phyloP scores from a whole-genome alignment of 2,888 invertebrate species.

The Nesidiocoris tenuis region DNA sequence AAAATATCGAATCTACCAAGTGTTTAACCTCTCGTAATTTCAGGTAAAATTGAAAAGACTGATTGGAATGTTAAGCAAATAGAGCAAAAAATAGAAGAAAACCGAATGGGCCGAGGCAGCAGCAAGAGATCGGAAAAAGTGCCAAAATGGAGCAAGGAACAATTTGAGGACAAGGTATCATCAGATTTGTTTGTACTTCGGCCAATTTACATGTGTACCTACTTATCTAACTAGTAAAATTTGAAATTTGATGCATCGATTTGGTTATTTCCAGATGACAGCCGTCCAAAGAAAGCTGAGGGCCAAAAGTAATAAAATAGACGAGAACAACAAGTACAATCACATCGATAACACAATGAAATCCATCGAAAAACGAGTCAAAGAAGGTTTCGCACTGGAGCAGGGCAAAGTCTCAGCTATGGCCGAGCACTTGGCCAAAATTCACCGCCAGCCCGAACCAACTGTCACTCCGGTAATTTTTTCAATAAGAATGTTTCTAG shows the following conservation, averaged over 20 bases:
- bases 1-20: constrained; percentile 1
- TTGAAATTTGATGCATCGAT: constrained; percentile 6
- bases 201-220: not conserved
- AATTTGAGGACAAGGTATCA: constrained; percentile 58
- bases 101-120: constrained; percentile 65
- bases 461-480: constrained; percentile 50
- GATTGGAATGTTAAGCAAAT: constrained; percentile 92
- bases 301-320: constrained; percentile 58
- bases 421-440: constrained; percentile 72
- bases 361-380: constrained; percentile 69
- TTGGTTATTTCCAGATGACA: constrained; percentile 58
- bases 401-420: constrained; percentile 78
- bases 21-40: too few relatives aligned
- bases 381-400: constrained; percentile 73
- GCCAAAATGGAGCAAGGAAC: constrained; percentile 88
- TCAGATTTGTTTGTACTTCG: not conserved
- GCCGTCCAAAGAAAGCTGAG: constrained; percentile 66
- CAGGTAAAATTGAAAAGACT: constrained; percentile 77
- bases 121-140: constrained; percentile 67
- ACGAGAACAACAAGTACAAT: constrained; percentile 66
- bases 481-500: too few relatives aligned
- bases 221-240: not conserved
- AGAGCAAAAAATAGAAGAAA: constrained; percentile 82
- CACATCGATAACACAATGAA: constrained; percentile 73
- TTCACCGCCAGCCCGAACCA: constrained; percentile 60